phyloP scores from a whole-genome alignment of 2,113 vertebrate species.

The Poeciliopsis retropinna region DNA sequence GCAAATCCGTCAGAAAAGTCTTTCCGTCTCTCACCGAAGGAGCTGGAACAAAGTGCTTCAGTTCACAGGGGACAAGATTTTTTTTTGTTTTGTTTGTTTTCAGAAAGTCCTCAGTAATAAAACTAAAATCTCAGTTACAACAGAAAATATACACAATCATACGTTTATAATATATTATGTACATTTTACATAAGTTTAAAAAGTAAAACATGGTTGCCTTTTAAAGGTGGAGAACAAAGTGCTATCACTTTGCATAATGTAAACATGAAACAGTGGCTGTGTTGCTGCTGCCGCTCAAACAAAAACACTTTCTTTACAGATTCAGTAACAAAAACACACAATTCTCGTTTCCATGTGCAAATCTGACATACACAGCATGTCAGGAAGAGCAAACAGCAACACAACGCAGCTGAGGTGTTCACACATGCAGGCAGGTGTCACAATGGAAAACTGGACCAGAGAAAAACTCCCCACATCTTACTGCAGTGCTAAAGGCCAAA shows the following conservation, averaged over 20 bases:
- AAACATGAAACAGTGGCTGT: conserved; percentile 14
- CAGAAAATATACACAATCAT: conserved; percentile 90
- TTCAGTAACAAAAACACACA: not conserved
- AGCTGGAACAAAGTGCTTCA: conserved; percentile 74
- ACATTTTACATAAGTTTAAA: conserved; percentile 84
- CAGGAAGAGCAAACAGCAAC: conserved; percentile 20
- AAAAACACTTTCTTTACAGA: not conserved
- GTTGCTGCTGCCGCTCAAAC: conserved; percentile 32
- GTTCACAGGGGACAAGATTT: conserved; percentile 73
- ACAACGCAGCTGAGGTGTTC: conserved; percentile 8
- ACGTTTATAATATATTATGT: conserved; percentile 89
- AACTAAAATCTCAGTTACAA: conserved; percentile 93
- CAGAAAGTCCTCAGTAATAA: conserved; percentile 91
- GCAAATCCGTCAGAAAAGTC: conserved; percentile 82
- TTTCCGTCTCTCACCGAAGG: conserved; percentile 73
- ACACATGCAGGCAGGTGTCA: conserved; percentile 27
- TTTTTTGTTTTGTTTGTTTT: conserved; percentile 2
- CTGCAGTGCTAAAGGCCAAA: conserved; percentile 76
- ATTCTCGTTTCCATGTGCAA: not conserved
- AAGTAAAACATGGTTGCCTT: conserved; percentile 77
- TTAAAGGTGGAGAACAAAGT: conserved; percentile 32
- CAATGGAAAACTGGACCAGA: conserved; percentile 50
- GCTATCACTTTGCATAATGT: conserved; percentile 12
- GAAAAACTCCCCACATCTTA: conserved; percentile 72
- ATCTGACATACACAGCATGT: not conserved